phyloP scores from a whole-genome alignment of 2,888 invertebrate genomes.

The Cantharis rustica region DNA sequence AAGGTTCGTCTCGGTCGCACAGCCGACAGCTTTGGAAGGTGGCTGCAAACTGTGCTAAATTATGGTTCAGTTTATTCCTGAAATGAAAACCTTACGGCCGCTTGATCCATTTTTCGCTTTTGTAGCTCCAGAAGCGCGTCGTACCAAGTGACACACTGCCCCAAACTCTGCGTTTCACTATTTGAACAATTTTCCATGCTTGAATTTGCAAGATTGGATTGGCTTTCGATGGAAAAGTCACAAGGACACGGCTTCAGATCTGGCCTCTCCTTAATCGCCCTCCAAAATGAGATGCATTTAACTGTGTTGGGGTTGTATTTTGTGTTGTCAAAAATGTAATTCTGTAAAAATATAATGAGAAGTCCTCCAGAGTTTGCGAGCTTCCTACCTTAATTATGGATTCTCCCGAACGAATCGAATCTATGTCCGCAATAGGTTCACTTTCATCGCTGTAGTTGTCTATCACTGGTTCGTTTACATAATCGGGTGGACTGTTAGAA shows the following conservation, averaged over 20 bases:
- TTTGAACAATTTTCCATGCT: no score
- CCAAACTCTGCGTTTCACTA: not conserved
- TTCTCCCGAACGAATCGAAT: not conserved
- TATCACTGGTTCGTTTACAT: no score
- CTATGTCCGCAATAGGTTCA: not conserved
- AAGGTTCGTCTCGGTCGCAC: slow-evolving; percentile 9
- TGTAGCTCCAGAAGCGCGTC: slow-evolving; percentile 18
- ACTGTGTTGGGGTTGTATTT: slow-evolving; percentile 14
- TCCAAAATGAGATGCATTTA: slow-evolving; percentile 31
- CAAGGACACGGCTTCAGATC: not conserved
- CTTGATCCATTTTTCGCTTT: slow-evolving; percentile 24
- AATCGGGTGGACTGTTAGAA: not conserved
- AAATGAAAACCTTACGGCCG: slow-evolving; percentile 13
- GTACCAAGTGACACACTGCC: not conserved
- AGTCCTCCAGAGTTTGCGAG: no score
- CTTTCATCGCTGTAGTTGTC: not conserved
- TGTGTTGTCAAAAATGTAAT: slow-evolving; percentile 22
- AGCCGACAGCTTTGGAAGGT: slow-evolving; percentile 9
- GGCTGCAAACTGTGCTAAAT: slow-evolving; percentile 12
- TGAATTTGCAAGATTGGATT: no score
- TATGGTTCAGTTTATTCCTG: not conserved
- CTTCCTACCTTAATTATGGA: slow-evolving; percentile 8
- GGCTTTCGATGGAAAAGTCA: not conserved
- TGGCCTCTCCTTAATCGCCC: slow-evolving; percentile 2
- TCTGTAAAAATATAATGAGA: no score